phyloP scores from a whole-genome alignment of 2,797 vertebrate genomes.

The Todus mexicanus region DNA sequence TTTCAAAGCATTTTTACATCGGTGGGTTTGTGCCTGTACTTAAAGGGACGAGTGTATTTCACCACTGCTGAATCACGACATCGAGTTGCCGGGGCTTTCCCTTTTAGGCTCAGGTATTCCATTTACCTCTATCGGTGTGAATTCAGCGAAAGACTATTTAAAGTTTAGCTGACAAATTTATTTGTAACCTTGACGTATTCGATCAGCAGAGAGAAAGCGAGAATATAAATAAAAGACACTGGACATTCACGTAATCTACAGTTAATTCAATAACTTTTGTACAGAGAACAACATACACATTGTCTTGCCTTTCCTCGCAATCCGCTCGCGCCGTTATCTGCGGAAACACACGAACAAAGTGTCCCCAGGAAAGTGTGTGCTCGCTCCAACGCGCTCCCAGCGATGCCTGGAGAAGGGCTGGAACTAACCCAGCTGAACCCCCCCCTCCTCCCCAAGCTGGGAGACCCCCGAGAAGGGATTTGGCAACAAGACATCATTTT shows the following conservation, averaged over 20 bases:
- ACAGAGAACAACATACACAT: slow-evolving; percentile 38
- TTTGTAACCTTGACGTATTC: slow-evolving; percentile 83
- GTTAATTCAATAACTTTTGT: slow-evolving; percentile 25
- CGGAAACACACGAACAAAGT: slow-evolving; percentile 71
- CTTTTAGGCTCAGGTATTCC: background rate
- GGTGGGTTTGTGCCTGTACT: background rate
- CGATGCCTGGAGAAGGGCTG: background rate
- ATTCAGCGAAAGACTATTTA: slow-evolving; percentile 38
- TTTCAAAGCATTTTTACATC: background rate
- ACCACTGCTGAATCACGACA: background rate
- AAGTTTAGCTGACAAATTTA: slow-evolving; percentile 91
- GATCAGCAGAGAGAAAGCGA: slow-evolving; percentile 80
- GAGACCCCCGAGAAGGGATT: background rate
- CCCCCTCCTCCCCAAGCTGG: no score
- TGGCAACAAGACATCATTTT: slow-evolving; percentile 68
- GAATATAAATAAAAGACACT: slow-evolving; percentile 89
- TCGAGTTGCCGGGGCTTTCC: background rate
- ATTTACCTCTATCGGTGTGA: background rate
- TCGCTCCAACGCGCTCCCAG: background rate
- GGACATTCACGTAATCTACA: slow-evolving; percentile 78
- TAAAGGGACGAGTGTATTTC: background rate
- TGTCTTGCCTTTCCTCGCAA: slow-evolving; percentile 32
- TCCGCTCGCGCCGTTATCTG: background rate
- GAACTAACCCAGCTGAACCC: background rate
- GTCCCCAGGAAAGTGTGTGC: background rate